Evolutionary conservation across 1,140 invertebrate species (phyloP), one percentile per base, ranked within the genome.

Genomic region (Leptestheria dahalacensis): DNA sequence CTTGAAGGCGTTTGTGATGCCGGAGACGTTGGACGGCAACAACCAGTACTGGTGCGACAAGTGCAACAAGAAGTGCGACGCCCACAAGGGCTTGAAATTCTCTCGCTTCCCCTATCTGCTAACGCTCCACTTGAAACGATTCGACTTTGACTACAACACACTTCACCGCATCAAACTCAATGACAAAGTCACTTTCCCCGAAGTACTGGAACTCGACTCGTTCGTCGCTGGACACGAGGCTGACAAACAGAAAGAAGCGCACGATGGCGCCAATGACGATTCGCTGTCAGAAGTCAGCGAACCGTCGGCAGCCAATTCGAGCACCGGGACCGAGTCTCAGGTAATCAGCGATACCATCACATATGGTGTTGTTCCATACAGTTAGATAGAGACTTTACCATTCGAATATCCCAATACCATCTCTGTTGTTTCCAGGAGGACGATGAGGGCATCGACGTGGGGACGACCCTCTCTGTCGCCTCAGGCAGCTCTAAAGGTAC

Each of bases 31-130:
- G 12, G 82, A 88, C 64, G 89, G 85, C 26, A 83, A 83, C 60
- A 93, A 95, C 75, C 87, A 93, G 70, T 94, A 94, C 75, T 79
- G 81, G 69, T 95, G 91, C 75, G 88, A 90, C 64, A 84, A 82
- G 62, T 95, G 91, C 73, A 79, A 86, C 65, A 85, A 87, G 67
- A 89, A 90, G 68, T 91, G 88, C 71, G 83, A 94, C 72, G 91
- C 91, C 28, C 86, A 93, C 67, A 94, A 95, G 75, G 89, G 91
- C 33, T 75, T 93, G 18, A 90, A 90, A 68, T 92, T 94, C 68
- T 81, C 82, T 11, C 82, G 84, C 60, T 91, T 94, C 72, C 91
- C 91, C 0, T 93, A 94, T 70, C 73, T 95, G 50, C 72, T 95
- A 15, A 91, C 88, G 0, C 71, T 95, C 61, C 90, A 93, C 68